Base-by-base conservation (phyloP, 1,140 invertebrate species). In the Apis cerana region DNA sequence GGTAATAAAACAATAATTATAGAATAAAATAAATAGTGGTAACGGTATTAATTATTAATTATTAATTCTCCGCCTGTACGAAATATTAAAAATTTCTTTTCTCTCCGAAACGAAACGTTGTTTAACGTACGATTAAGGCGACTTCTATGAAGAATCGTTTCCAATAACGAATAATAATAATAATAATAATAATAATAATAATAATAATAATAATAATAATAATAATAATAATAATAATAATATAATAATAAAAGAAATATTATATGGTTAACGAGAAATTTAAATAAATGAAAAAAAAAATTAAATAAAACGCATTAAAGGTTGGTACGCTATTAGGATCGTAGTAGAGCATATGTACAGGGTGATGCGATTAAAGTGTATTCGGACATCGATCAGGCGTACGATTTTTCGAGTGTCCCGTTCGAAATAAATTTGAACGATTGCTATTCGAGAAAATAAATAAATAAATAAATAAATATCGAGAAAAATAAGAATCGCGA, bases 321-420 rank as follows among this genome's bases (percentile, higher is more conserved):
- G 54, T 88, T 77, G 83, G 72, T 79, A 88, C 71, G 80, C 80
- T 88, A 80, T 76, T 88, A 88, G 80, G 74, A 77, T 75, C 72
- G 72, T 87, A 88, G 80, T 81, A 83, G 52, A 56, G 74, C 84
- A 85, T 78, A 75, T 85, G 83, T 88, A 88, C 85, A 87, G 85
- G 75, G 85, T 88, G 87, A 88, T 67, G 71, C 33, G 76, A 54
- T 52, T 83, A 58, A 77, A 74, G 33, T 83, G 70, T 75, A 68
- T 64, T 15, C 33, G 70, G 86, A 61, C 82, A 75, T 75, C 54
- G 61, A 62, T 56, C 62, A 27, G 79, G 64, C 74, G 67, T 76
- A 50, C 68, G 84, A 85, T 88, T 65, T 88, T 88, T 88, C 86
- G 87, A 88, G 88, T 81, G 87, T 88, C 80, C 75, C 59, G 50